Base-by-base conservation (phyloP, 2,888 invertebrate genomes). In the Formica aserva region DNA sequence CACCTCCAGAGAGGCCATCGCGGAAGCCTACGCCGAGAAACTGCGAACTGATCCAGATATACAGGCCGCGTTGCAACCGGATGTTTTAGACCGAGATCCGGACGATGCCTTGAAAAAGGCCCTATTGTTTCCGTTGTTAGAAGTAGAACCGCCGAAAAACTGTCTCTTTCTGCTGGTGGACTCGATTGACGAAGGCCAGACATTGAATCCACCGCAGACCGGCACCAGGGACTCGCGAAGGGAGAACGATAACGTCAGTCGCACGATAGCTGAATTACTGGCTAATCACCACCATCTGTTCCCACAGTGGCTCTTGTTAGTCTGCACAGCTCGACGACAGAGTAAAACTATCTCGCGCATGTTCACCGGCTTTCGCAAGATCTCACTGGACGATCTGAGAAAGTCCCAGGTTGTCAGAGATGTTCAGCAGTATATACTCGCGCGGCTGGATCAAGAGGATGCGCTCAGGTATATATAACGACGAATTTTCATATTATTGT, bases 381-480 rank as follows among this genome's bases (percentile, higher is more conserved):
- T 99, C 88, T 97, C 98, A 0, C 94, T 99, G 90, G 99, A 99
- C 92, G 99, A 99, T 95, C 95, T 99, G 85, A 96, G 98, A 32
- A 98, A 97, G 84, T 97, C 97, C 0, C 97, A 98, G 94, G 99
- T 99, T 6, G 98, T 99, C 0, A 97, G 98, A 6, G 99, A 99
- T 94, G 98, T 99, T 0, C 99, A 99, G 94, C 97, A 99, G 92
- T 99, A 99, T 93, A 99, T 99, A 84, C 96, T 99, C 15, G 97
- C 98, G 3, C 95, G 99, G 1, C 95, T 99, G 55, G 99, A 99
- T 93, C 97, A 97, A 13, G 99, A 99, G 92, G 98, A 98, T 29
- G 96, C 97, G 41, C 96, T 99, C 11, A 96, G 90, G 90, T 90
- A 22, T 22, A 22, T 22, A 22, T 22, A 82, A 78, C 38, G 15